Base-by-base conservation (phyloP, 2,888 invertebrate species). In the Calameuta pallipes region DNA sequence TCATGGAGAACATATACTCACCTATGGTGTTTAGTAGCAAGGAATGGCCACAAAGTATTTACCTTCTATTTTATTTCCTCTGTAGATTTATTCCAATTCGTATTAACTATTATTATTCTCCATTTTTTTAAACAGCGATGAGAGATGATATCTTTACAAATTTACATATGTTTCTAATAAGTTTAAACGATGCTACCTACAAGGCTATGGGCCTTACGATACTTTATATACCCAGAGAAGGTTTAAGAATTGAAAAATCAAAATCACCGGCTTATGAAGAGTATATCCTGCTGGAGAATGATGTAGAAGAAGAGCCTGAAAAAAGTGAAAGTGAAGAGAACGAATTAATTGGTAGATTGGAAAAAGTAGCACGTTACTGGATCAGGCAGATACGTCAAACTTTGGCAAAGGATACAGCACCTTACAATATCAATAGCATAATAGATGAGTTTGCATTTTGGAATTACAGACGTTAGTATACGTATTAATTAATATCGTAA, bases 151-250 rank as follows among this genome's bases (percentile, higher is more conserved):
- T 94, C 75, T 92, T 92, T 56, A 91, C 92, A 23, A 92, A 92
- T 83, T 85, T 94, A 71, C 93, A 94, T 84, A 91, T 92, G 73
- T 93, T 94, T 83, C 87, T 94, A 80, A 91, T 92, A 23, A 90
- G 91, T 79, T 85, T 94, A 69, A 94, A 92, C 3, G 93, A 94
- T 83, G 89, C 92, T 1, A 89, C 93, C 35, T 94, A 93, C 90
- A 92, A 92, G 84, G 89, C 93, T 78, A 92, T 92, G 82, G 92
- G 92, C 6, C 90, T 93, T 79, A 93, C 94, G 0, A 92, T 93
- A 1, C 86, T 94, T 11, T 94, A 94, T 82, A 89, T 94, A 3
- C 94, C 94, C 1, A 89, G 89, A 75, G 94, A 94, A 86, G 92
- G 92, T 4, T 83, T 90, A 1, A 85, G 89, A 23, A 76, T 68